Evolutionary conservation across 2,797 vertebrate genomes (phyloP).

Genomic region (Erithacus rubecula): DNA sequence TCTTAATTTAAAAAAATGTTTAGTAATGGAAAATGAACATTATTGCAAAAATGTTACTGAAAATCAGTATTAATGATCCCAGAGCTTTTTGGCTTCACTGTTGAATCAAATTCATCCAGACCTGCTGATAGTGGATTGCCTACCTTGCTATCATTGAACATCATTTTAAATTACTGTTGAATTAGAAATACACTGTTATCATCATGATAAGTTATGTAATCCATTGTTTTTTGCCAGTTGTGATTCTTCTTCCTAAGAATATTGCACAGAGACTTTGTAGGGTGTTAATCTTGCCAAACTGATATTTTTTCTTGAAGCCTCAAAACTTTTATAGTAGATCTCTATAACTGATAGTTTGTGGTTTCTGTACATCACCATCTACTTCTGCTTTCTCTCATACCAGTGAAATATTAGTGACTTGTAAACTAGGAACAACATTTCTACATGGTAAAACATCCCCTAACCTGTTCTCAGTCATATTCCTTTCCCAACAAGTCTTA

Average conservation of each 20-base stretch:
- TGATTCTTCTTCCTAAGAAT: background rate
- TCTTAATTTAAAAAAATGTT: background rate
- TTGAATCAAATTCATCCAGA: background rate
- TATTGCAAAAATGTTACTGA: slow-evolving; percentile 10
- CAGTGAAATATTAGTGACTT: background rate
- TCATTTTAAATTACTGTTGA: background rate
- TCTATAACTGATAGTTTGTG: background rate
- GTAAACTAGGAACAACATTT: background rate
- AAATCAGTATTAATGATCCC: slow-evolving; percentile 15
- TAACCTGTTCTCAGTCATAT: background rate
- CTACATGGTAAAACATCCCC: background rate
- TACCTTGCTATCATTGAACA: background rate
- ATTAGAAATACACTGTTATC: background rate
- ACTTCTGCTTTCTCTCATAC: background rate
- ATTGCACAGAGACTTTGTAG: background rate
- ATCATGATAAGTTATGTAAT: background rate
- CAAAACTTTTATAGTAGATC: background rate
- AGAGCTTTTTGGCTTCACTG: background rate
- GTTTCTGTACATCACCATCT: background rate
- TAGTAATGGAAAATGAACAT: background rate
- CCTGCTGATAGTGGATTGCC: background rate
- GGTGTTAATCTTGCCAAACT: background rate
- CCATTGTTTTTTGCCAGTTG: background rate
- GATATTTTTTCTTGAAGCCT: background rate
- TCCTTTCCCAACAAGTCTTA: background rate